Evolutionary conservation across 2,113 vertebrate species (phyloP).

Genomic region (Aleadryas rufinucha): DNA sequence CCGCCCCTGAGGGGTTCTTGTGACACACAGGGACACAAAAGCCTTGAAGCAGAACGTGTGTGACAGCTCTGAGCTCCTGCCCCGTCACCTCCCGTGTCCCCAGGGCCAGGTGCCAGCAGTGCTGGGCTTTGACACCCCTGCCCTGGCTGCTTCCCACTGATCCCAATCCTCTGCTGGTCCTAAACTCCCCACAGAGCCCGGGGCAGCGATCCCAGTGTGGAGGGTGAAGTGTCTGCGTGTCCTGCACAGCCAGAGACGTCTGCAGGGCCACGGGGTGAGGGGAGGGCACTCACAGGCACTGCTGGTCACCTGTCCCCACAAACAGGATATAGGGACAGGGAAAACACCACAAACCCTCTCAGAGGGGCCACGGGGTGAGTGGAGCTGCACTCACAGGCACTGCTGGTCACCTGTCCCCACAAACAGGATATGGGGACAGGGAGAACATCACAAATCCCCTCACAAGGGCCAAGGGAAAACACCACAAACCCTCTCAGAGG

Average conservation of each 20-base stretch:
- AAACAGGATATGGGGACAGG: neutral
- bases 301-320: neutral
- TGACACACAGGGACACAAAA: neutral
- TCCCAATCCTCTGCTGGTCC: neutral
- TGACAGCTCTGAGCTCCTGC: neutral
- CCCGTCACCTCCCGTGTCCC: neutral
- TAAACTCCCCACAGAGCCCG: neutral
- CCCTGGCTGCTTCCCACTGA: neutral
- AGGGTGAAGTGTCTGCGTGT: neutral
- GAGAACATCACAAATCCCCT: neutral
- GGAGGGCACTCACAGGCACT: neutral
- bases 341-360: neutral
- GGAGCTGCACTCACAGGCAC: neutral
- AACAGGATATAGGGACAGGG: neutral
- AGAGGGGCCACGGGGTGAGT: neutral
- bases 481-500: too few species aligned
- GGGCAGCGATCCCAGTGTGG: rapidly evolving
- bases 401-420: too few species aligned
- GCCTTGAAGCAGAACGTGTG: neutral
- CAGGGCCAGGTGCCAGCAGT: neutral
- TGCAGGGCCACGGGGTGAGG: neutral
- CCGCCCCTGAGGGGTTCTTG: neutral
- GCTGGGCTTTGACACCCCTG: neutral
- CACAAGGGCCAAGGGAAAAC: neutral
- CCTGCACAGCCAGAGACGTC: neutral